These are phyloP conservation scores for Formica selysi DNA, from an alignment of 1,140 invertebrate genomes.

Conservation along the genomic window DNA sequence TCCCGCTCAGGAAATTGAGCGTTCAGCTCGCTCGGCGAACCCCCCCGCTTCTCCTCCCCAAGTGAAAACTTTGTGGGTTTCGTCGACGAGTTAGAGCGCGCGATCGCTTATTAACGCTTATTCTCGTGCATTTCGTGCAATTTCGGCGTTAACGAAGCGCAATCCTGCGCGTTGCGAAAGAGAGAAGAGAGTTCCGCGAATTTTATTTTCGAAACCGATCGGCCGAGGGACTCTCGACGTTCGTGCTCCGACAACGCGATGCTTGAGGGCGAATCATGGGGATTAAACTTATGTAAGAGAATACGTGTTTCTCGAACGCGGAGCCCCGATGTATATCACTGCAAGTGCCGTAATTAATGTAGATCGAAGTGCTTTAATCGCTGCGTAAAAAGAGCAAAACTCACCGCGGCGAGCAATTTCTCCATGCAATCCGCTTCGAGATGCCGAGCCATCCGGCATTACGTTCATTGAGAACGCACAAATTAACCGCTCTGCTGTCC, in stretches of 20 bases:
- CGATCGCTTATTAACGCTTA: conserved; percentile 67
- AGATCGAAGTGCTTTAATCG: conserved; percentile 29
- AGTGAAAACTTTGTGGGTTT: conserved; percentile 57
- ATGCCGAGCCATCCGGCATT: background rate
- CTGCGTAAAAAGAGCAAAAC: conserved; percentile 12
- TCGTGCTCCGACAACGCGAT: conserved; percentile 25
- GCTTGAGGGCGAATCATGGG: background rate
- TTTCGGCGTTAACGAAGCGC: conserved; percentile 58
- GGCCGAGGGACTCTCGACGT: background rate
- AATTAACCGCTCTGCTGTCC: conserved; percentile 16
- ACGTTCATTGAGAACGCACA: conserved; percentile 3
- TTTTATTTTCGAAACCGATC: conserved; percentile 29
- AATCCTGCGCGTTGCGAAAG: conserved; percentile 47
- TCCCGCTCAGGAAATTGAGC: conserved; percentile 70
- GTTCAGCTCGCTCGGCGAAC: conserved; percentile 4
- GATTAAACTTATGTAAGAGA: conserved; percentile 2
- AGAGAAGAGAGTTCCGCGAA: conserved; percentile 26
- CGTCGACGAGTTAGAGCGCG: conserved; percentile 39
- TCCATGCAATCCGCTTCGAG: background rate
- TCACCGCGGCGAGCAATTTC: background rate
- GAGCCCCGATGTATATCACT: conserved; percentile 11
- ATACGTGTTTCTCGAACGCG: background rate
- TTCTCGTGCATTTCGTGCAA: conserved; percentile 46
- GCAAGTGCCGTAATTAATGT: conserved; percentile 17
- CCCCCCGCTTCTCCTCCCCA: background rate